phyloP scores from a whole-genome alignment of 1,140 invertebrate genomes.

The Nylanderia fulva region DNA sequence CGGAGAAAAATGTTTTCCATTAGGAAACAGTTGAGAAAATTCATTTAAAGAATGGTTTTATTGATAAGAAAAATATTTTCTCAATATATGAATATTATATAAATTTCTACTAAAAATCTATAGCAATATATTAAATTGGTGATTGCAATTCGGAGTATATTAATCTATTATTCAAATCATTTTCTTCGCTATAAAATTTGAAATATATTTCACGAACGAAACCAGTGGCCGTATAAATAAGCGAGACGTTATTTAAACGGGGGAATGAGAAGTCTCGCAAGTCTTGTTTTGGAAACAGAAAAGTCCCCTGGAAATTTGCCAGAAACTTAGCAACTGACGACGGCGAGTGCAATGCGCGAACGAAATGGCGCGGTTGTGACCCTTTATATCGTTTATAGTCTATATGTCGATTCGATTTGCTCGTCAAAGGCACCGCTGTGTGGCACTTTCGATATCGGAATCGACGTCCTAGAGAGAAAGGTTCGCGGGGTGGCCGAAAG shows the following conservation, averaged over 20 bases:
- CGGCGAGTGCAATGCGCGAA: not conserved
- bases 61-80: not conserved
- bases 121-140: not conserved
- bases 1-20: too few species aligned
- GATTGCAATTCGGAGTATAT: not conserved
- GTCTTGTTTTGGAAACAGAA: constrained; percentile 11
- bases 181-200: not conserved
- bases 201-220: not conserved
- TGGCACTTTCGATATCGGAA: constrained; percentile 20
- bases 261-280: not conserved
- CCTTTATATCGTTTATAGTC: constrained; percentile 1
- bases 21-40: not conserved
- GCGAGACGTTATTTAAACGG: not conserved
- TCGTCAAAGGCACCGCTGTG: constrained; percentile 20
- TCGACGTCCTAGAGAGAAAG: constrained; percentile 1
- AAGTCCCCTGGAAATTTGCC: constrained; percentile 22
- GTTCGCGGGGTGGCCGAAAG: constrained; percentile 7
- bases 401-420: constrained; percentile 41
- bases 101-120: not conserved
- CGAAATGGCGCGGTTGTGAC: constrained; percentile 7
- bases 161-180: not conserved
- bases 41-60: not conserved
- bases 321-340: not conserved
- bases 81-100: not conserved
- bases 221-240: not conserved